Evolutionary conservation across 2,888 invertebrate genomes (phyloP).

Genomic region (Leucophenga montana): DNA sequence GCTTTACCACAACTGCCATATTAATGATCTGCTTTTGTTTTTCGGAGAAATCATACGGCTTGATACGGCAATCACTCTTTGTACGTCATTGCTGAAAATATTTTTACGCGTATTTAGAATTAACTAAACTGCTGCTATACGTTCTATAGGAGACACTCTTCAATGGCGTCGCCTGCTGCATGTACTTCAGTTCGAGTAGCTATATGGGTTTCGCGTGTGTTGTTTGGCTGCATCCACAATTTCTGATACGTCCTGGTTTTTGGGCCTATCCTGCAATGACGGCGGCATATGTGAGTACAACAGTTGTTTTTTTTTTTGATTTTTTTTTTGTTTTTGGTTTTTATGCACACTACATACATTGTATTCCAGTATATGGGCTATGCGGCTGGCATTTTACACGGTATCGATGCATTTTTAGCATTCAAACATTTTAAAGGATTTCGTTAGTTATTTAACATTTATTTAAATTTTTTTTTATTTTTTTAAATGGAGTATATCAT

Average conservation of each 20-base stretch:
- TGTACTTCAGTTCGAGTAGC: conserved; percentile 85
- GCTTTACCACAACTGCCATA: conserved; percentile 84
- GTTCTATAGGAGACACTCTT: conserved; percentile 83
- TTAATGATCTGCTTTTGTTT: conserved; percentile 85
- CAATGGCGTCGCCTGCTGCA: conserved; percentile 83
- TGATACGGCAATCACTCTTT: conserved; percentile 86
- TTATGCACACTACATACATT: background rate
- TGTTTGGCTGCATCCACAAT: conserved; percentile 83
- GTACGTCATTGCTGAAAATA: conserved; percentile 76
- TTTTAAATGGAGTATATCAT: background rate
- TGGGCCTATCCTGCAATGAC: conserved; percentile 93
- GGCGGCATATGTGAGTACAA: conserved; percentile 84
- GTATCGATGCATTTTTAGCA: conserved; percentile 84
- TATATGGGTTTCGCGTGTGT: conserved; percentile 87
- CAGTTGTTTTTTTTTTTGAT: background rate
- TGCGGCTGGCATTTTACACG: conserved; percentile 83
- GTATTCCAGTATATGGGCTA: conserved; percentile 84
- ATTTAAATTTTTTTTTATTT: background rate
- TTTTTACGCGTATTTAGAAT: background rate
- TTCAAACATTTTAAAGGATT: conserved; percentile 80
- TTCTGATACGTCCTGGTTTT: conserved; percentile 81
- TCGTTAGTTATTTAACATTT: conserved; percentile 72
- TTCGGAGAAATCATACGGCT: conserved; percentile 83
- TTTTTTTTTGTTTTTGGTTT: background rate
- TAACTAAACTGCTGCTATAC: conserved; percentile 30